Evolutionary conservation across 2,113 vertebrate species (phyloP).

Genomic region (Pelmatolapia mariae): DNA sequence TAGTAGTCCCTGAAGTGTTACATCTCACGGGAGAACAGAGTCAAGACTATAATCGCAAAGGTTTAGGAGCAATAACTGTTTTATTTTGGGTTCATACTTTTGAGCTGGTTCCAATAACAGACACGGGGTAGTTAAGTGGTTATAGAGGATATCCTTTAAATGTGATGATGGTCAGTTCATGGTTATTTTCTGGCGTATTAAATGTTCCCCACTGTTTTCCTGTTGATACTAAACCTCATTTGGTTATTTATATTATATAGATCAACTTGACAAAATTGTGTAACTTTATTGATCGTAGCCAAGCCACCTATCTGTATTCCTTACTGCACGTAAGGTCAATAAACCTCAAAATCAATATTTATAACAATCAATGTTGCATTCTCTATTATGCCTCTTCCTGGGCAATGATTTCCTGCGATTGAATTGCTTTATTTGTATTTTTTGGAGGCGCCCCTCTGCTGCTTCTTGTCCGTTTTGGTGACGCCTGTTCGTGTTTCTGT

Average conservation of each 20-base stretch:
- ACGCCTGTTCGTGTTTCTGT: constrained; percentile 22
- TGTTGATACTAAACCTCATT: not conserved
- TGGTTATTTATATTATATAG: not conserved
- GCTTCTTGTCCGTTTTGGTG: constrained; percentile 27
- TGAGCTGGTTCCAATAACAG: not conserved
- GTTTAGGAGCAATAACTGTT: not conserved
- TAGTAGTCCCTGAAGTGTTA: not conserved
- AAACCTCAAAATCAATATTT: constrained; percentile 51
- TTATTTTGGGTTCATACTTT: not conserved
- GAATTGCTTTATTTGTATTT: not conserved
- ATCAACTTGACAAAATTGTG: not conserved
- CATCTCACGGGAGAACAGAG: not conserved
- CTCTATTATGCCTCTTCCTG: constrained; percentile 43
- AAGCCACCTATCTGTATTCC: constrained; percentile 20
- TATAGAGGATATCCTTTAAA: not conserved
- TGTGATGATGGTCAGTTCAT: not conserved
- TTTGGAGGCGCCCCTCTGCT: not conserved
- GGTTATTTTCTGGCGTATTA: not conserved
- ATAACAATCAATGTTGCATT: constrained; percentile 48
- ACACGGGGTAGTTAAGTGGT: not conserved
- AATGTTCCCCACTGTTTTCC: not conserved
- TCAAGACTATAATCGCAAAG: not conserved
- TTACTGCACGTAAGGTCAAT: constrained; percentile 46
- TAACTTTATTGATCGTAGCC: constrained; percentile 11
- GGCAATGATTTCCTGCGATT: constrained; percentile 48